Base-by-base conservation (phyloP, 2,888 invertebrate genomes). In the Nasonovia ribisnigri region DNA sequence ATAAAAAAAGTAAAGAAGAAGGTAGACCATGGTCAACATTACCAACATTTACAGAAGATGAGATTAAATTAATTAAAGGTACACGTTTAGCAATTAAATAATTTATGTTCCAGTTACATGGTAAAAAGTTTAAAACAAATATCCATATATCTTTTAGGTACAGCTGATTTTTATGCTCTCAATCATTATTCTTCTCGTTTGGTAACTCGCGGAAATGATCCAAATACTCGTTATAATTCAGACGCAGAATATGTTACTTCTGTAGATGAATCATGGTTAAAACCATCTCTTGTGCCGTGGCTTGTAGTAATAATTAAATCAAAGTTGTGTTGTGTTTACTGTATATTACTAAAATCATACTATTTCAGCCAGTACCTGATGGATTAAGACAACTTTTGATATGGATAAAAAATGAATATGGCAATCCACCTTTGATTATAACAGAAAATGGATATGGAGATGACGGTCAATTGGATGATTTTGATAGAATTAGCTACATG, bases 101-200 rank as follows among this genome's bases (percentile, higher is more conserved):
- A 48, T n/a, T 48, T 51, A 86, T n/a, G 36, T 77, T 77, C 77
- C 77, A 20, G 67, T 77, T 42, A 8, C 36, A 20, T 6, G 8
- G 26, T 77, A 36, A 36, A 36, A 36, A 77, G 20, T 20, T 36
- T 20, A 36, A 46, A 29, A 86, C 29, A 48, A 48, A 48, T 20
- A 8, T 57, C 2, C 5, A 67, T 67, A 6, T 86, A 88, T 77
- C 94, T 88, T 94, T 95, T 95, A 95, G 97, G 96, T 95, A 97
- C 97, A 0, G 96, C 96, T 1, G 98, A 98, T 95, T 98, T 97
- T 95, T 96, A 98, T 91, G 98, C 97, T 0, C 95, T 98, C 42
- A 98, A 98, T 95, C 97, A 97, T 94, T 98, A 98, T 95, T 97
- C 97, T 0, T 96, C 97, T 0, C 96, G 95, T 94, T 95, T 97